Conservation (phyloP, 2,888 invertebrate species). For the Lamellibrachia columna region DNA sequence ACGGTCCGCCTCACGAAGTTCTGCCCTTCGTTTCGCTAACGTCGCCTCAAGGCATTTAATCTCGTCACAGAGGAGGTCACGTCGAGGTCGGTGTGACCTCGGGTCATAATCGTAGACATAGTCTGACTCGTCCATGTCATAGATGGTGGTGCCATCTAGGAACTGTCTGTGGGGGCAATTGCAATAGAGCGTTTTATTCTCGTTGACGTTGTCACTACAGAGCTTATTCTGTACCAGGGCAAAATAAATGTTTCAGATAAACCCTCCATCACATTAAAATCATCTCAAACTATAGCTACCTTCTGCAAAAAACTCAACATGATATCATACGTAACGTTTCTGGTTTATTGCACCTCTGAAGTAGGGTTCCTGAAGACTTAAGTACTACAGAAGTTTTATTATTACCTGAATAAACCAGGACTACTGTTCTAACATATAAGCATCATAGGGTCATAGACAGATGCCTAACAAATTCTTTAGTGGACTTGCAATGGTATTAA, state of each 20-base stretch:
- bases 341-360: no score
- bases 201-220: background rate
- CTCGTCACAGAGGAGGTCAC: slow-evolving; percentile 51
- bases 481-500: background rate
- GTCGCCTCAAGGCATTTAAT: slow-evolving; percentile 58
- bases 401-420: no score
- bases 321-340: no score
- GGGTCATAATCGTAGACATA: slow-evolving; percentile 51
- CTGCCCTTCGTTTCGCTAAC: slow-evolving; percentile 55
- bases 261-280: no score
- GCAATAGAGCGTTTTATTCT: background rate
- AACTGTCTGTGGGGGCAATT: background rate
- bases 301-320: no score
- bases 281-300: no score
- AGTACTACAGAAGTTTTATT: no score
- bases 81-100: background rate
- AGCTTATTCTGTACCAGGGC: no score
- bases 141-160: slow-evolving; percentile 19
- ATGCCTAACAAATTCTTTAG: background rate
- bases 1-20: slow-evolving; percentile 57
- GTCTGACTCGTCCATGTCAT: slow-evolving; percentile 41
- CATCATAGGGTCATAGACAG: background rate
- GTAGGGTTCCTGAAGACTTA: no score
- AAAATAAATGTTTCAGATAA: background rate
- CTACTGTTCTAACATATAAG: no score